Base-by-base conservation (phyloP, 2,888 invertebrate species). In the Psylliodes chrysocephalus region DNA sequence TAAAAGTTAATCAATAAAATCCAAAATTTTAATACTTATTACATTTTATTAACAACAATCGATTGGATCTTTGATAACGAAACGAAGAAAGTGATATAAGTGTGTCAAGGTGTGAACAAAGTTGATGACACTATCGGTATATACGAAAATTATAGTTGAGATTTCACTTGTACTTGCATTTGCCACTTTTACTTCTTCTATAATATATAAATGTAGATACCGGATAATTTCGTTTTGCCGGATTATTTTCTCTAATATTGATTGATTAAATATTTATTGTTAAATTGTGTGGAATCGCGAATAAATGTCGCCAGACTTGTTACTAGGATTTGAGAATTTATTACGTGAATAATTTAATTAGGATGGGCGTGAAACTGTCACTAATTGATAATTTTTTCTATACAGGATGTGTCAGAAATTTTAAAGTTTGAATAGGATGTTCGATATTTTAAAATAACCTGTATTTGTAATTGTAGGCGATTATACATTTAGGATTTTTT, bases 91-190 rank as follows among this genome's bases (percentile, higher is more conserved):
- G 72, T 70, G 70, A 69, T 63, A 55, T 67, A 72, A 73, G 70
- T 74, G 57, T 73, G 74, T 69, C 74, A 74, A 73, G 74, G 71
- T 69, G 71, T 71, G 71, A 68, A 60, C 68, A 60, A 56, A 40
- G 64, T 62, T 51, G 68, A 72, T 68, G 69, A 70, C 71, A 72
- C 69, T 69, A 66, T 64, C 66, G 60, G 65, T 67, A 47, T 63
- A 63, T 59, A 63, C 66, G 67, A 72, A 69, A 70, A 71, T 65
- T 69, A 69, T 65, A 63, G 67, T 59, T 63, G 54, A 59, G 67
- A 69, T 72, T 72, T 72, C 72, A 72, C 70, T 66, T 57, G 55
- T 64, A 60, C 47, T 40, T 47, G 51, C 62, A 42, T 55, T 51
- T 54, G 60, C 56, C 47, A 70, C 69, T 71, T 71, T 71, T 71